Evolutionary conservation across 2,888 invertebrate genomes (phyloP), one percentile per base, ranked within the genome.

Genomic region (Drosophila mimica): DNA sequence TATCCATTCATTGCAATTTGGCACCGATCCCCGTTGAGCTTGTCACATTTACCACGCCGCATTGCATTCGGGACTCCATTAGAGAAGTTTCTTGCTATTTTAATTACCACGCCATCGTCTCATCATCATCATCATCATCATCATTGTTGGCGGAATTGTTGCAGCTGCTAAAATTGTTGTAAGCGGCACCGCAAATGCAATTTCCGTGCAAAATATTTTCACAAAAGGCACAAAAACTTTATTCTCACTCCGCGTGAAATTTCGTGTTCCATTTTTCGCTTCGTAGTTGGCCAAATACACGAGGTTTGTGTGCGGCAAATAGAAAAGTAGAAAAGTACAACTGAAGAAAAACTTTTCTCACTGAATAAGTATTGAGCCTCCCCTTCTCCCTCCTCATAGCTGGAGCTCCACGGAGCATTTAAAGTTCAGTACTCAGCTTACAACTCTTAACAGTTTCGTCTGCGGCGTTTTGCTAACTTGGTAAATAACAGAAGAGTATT

Each of bases 121-220:
- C 61, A 69, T 65, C 51, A 17, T 53, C 28, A 0, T 56, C 34
- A 25, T 73, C 61, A 69, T 65, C 51, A 17, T 53, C 28, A 0
- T 56, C 34, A 17, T 13, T 59, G 51, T 20, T 59, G 49, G 25
- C 59, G 54, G 59, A 56, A 52, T 78, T 70, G 76, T 64, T 80
- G 76, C 76, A 52, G 57, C 57, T 61, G 57, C 60, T 58, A 40
- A 43, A 69, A 76, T 43, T 81, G 71, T 69, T 69, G 67, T 65
- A 66, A 68, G 30, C 56, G 34, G 68, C 68, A 81, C 79, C 76
- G 59, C 85, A 85, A 88, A 76, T 84, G 82, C 88, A 88, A 86
- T 80, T 84, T 88, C 75, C 75, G 73, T 77, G 70, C 74, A 82
- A 82, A 83, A 86, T 75, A 86, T 88, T 84, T 84, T 46, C 72